Percentiles rank a stretch among this genome's conserved stretches.
These are phyloP conservation scores for Ceyx cyanopectus DNA, from an alignment of 2,113 vertebrate genomes.

Conservation along the genomic window DNA sequence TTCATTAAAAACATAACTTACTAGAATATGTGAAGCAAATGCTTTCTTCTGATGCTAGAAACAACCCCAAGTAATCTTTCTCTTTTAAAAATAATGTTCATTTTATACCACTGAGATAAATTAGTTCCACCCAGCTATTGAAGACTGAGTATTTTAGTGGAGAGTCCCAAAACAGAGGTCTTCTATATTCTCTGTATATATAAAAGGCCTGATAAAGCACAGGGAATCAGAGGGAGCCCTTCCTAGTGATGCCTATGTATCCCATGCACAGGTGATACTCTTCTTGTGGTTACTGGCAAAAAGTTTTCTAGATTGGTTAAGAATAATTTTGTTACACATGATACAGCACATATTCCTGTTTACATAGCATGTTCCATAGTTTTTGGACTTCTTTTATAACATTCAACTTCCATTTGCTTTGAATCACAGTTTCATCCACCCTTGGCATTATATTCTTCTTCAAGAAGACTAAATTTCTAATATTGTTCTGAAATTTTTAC, in stretches of 20 bases:
- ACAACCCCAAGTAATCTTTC: not conserved
- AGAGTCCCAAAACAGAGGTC: not conserved
- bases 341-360: not conserved
- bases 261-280: not conserved
- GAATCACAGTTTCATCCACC: not conserved
- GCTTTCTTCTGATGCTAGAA: not conserved
- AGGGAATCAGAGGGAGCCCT: not conserved
- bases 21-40: not conserved
- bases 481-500: not conserved
- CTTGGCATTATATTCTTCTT: not conserved
- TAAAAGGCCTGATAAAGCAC: not conserved
- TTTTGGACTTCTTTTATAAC: not conserved
- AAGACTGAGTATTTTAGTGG: not conserved
- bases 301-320: not conserved
- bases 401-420: not conserved
- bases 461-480: not conserved
- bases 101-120: not conserved
- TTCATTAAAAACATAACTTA: slow-evolving; percentile 16
- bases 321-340: not conserved
- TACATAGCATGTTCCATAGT: not conserved
- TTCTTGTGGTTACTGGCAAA: not conserved
- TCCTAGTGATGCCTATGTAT: not conserved
- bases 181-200: not conserved
- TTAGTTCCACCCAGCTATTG: not conserved
- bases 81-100: not conserved